These are phyloP conservation scores for Oedothorax gibbosus DNA, from an alignment of 1,140 invertebrate species.

Conservation along the genomic window DNA sequence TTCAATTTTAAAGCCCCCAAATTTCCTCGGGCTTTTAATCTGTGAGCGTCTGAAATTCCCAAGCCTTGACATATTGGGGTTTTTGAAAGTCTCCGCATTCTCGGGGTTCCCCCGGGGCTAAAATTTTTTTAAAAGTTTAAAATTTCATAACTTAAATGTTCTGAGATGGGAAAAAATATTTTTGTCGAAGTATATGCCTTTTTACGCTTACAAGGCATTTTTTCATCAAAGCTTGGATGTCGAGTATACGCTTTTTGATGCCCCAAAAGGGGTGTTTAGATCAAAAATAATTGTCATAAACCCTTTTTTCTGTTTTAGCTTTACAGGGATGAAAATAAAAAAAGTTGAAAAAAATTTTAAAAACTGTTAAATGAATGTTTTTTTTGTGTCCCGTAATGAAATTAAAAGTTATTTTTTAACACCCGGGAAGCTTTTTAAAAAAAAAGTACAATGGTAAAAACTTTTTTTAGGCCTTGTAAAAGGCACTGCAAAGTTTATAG, in stretches of 20 bases:
- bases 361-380: too few relatives aligned
- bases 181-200: neutral
- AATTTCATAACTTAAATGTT: slow-evolving; percentile 17
- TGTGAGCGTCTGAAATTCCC: neutral
- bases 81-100: neutral
- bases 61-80: neutral
- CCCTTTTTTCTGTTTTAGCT: neutral
- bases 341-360: too few relatives aligned
- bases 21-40: neutral
- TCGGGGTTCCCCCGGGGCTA: neutral
- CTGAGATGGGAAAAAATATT: neutral
- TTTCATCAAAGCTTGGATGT: neutral
- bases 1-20: neutral
- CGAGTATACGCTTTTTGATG: neutral
- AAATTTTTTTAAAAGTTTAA: neutral
- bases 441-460: too few relatives aligned
- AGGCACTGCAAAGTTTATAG: too few relatives aligned
- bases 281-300: neutral
- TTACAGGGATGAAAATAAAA: neutral
- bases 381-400: too few relatives aligned
- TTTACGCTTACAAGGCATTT: neutral
- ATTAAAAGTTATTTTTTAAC: too few relatives aligned
- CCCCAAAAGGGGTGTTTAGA: neutral
- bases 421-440: too few relatives aligned
- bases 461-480: too few relatives aligned